Conservation (phyloP, 2,113 vertebrate species). For the Sialia sialis region DNA sequence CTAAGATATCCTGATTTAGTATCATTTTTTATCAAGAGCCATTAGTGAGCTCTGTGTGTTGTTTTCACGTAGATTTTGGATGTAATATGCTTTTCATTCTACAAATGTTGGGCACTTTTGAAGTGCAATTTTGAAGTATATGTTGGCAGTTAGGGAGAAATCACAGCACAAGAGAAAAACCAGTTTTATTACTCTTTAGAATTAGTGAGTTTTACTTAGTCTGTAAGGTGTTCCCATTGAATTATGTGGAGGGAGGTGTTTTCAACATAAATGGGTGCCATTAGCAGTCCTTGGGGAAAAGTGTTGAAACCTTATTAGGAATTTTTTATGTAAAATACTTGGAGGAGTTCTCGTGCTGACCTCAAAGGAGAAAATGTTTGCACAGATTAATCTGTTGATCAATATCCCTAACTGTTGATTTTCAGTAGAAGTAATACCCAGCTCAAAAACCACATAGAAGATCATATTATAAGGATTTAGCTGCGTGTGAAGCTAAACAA, state of each 20-base stretch:
- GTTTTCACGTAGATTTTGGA: neutral
- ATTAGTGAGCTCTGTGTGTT: neutral
- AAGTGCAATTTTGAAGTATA: neutral
- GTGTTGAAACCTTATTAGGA: neutral
- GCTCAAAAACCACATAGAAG: neutral
- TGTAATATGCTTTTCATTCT: neutral
- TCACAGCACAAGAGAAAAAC: neutral
- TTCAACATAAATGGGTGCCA: neutral
- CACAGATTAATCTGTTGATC: neutral
- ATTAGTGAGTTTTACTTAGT: neutral
- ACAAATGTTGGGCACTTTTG: neutral
- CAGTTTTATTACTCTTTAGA: neutral
- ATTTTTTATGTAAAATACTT: neutral
- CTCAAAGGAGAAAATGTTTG: neutral
- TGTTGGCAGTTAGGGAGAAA: neutral
- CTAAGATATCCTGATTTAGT: neutral
- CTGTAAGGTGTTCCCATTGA: neutral
- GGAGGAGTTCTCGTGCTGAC: neutral
- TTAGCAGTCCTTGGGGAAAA: neutral
- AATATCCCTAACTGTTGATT: neutral
- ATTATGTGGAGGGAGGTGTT: neutral
- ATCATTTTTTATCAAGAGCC: neutral
- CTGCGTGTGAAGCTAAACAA: neutral
- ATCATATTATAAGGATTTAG: neutral
- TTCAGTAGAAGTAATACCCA: neutral